Evolutionary conservation across 2,113 vertebrate genomes (phyloP), one percentile per base, ranked within the genome.

Genomic region (Amia ocellicauda): DNA sequence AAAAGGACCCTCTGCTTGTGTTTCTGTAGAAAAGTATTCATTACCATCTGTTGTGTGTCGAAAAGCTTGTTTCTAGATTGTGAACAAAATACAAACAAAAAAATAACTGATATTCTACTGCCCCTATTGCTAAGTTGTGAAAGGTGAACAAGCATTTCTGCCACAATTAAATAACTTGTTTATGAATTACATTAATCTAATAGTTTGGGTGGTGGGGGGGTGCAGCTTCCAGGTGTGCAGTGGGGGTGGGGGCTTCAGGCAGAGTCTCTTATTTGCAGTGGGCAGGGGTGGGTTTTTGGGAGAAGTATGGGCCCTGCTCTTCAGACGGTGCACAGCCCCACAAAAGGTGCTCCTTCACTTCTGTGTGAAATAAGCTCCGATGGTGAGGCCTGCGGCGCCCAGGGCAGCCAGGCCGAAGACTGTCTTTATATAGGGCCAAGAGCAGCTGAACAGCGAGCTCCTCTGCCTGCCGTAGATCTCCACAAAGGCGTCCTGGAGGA

Each of bases 341-440:
- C n/a, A 19, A 55, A 57, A 31, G 27, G 42, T n/a, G 26, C 13
- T 63, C 45, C 78, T 81, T 95, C 92, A 99, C 85, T 99, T 98
- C 82, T 98, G 95, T 68, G 93, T 91, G 0, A 99, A 86, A 78
- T 97, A 98, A 51, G 95, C 94, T 42, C 94, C 96, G 77, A 99
- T 89, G 72, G 93, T 98, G 84, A 98, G 87, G 84, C 97, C 95
- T 2, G 94, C 96, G 1, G 94, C 96, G 50, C 96, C 96, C 59
- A 99, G 91, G 40, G 96, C 91, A 50, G 93, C 94, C 82, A 98
- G 82, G 40, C 94, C 93, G 62, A 98, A 91, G 69, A 97, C 90
- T 0, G 93, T 95, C 86, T 97, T 94, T 81, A 97, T 89, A 75
- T 94, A 95, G 23, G 96, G 91, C 95, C 95, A 98, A 62, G 93